Evolutionary conservation across 2,113 vertebrate genomes (phyloP).

Genomic region (Australoheros scitulus): DNA sequence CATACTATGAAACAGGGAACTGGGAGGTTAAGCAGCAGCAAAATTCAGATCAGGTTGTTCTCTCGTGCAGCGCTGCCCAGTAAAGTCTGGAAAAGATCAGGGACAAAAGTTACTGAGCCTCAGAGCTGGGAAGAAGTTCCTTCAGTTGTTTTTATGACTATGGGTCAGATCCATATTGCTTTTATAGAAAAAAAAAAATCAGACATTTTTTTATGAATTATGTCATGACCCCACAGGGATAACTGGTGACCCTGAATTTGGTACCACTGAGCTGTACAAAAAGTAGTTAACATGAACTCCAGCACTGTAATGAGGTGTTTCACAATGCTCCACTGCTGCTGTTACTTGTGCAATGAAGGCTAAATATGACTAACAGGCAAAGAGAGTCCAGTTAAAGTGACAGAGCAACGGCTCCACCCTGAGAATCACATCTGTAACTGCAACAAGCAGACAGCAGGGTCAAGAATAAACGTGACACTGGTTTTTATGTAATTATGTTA

Average conservation of each 20-base stretch:
- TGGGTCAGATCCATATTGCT: no score
- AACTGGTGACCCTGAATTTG: no score
- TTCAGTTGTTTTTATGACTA: no score
- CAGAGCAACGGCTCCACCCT: background rate
- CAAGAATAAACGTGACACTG: no score
- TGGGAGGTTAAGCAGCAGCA: background rate
- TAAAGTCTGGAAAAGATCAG: background rate
- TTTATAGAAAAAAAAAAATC: no score
- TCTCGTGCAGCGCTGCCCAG: background rate
- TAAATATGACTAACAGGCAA: background rate
- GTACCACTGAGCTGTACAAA: no score
- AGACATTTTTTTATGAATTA: no score
- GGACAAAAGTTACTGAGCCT: no score
- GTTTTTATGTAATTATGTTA: no score
- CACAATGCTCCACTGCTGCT: background rate
- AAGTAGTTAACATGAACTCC: fast-evolving
- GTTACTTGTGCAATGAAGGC: background rate
- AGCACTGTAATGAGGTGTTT: background rate
- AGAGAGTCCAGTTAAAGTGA: background rate
- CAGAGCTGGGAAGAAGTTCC: background rate
- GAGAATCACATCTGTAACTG: background rate
- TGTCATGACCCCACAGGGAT: no score
- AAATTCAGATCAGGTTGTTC: background rate
- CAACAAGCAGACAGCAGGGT: background rate
- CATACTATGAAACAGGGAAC: background rate